Conservation (phyloP, 2,888 invertebrate species). For the Phlogophora meticulosa region DNA sequence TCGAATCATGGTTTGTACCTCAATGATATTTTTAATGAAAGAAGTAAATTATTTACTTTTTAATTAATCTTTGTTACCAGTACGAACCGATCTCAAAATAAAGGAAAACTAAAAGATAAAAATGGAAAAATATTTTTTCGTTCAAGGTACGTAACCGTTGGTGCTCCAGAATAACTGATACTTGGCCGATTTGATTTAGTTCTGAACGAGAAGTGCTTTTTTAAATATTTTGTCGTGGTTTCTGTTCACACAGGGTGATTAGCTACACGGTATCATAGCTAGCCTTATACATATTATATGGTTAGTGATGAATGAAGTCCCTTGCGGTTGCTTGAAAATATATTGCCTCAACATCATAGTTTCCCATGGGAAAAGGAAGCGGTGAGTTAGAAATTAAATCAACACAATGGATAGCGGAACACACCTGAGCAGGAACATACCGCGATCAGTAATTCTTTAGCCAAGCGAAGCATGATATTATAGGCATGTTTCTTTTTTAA, state of each 20-base stretch:
- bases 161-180: no score
- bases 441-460: neutral
- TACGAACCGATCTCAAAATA: no score
- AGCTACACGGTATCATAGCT: neutral
- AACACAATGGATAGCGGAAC: slow-evolving; percentile 19
- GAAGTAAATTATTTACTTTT: no score
- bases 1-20: no score
- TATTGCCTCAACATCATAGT: slow-evolving; percentile 43
- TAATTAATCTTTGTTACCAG: no score
- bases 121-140: no score
- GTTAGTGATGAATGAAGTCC: slow-evolving; percentile 55
- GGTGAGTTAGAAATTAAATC: slow-evolving; percentile 46
- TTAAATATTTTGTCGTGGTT: neutral
- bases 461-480: neutral
- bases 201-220: neutral
- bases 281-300: slow-evolving; percentile 15
- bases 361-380: slow-evolving; percentile 22
- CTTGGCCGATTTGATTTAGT: no score
- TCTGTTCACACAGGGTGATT: neutral
- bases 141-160: no score
- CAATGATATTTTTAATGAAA: no score
- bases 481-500: neutral
- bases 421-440: slow-evolving; percentile 34
- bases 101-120: no score
- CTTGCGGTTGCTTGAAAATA: slow-evolving; percentile 46